phyloP scores from a whole-genome alignment of 2,113 vertebrate species.

The Tauraco erythrolophus region DNA sequence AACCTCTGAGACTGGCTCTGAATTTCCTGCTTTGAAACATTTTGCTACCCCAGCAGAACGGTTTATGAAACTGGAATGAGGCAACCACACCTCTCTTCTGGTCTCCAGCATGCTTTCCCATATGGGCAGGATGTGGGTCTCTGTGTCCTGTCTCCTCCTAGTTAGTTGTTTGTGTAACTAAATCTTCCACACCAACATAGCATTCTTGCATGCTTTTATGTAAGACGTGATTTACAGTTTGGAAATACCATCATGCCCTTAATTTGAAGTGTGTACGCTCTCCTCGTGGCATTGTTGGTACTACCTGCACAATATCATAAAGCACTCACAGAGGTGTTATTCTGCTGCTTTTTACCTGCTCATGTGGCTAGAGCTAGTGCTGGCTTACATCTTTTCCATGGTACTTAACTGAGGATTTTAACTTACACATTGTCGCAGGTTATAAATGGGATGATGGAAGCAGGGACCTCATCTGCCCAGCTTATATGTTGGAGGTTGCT shows the following conservation, averaged over 20 bases:
- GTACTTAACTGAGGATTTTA: background rate
- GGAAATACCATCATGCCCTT: background rate
- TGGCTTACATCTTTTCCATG: background rate
- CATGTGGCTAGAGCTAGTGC: background rate
- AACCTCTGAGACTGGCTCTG: slow-evolving; percentile 7
- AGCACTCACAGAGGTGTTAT: background rate
- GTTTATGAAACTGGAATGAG: slow-evolving; percentile 34
- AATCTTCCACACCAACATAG: background rate
- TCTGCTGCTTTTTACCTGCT: background rate
- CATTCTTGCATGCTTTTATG: background rate
- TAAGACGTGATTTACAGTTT: background rate
- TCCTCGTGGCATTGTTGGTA: background rate
- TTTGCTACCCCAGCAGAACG: background rate
- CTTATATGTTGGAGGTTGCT: background rate
- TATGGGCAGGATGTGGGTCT: slow-evolving; percentile 59
- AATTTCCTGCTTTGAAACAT: slow-evolving; percentile 49
- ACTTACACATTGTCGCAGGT: accelerated
- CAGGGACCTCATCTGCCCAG: background rate
- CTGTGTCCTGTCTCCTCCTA: background rate
- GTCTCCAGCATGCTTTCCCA: slow-evolving; percentile 21
- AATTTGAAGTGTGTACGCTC: accelerated
- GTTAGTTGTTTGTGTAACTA: slow-evolving; percentile 46
- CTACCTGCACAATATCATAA: background rate
- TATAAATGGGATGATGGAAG: background rate
- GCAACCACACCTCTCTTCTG: slow-evolving; percentile 52